Evolutionary conservation across 2,888 invertebrate genomes (phyloP), one percentile per base, ranked within the genome.

Genomic region (Epiblema foenella): DNA sequence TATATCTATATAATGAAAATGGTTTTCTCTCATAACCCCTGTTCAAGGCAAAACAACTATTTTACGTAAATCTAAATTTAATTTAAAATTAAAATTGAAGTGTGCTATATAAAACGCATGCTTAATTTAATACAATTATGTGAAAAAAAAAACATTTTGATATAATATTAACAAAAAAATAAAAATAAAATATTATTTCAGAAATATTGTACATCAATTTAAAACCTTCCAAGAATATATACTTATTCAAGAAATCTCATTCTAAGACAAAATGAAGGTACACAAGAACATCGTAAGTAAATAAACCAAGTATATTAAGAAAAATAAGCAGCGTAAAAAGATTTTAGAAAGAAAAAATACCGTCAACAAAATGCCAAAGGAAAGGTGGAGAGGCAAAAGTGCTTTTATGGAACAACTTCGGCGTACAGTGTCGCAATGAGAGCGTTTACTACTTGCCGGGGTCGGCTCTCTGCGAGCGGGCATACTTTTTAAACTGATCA

Each of bases 351-450:
- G 69, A 78, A 81, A 78, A 79, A 73, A 75, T 73, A 74, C 67
- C 76, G 75, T 74, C 77, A 85, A 83, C 83, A 84, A 86, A 89
- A 89, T 85, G 85, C 82, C 85, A 90, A 91, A 91, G 87, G 87
- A 85, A 89, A 89, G 89, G 89, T 90, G 86, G 83, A 89, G 85
- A 86, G 86, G 84, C 84, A 85, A 88, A 86, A 90, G 90, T 87
- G 89, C 88, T 90, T 92, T 91, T 90, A 90, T 89, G 83, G 86
- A 86, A 83, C 86, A 90, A 90, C 84, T 91, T 91, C 78, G 83
- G 85, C 86, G 86, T 87, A 82, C 87, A 79, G 85, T 86, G 87
- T 87, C 87, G 88, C 80, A 83, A 82, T 83, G 83, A 83, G 81
- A 84, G 81, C 85, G 85, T 87, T 90, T 86, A 85, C 87, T 85